A percentile compares a stretch with the other conserved stretches of the same genome.
Conservation (phyloP, 2,113 vertebrate species). For the Tragelaphus buxtoni region DNA sequence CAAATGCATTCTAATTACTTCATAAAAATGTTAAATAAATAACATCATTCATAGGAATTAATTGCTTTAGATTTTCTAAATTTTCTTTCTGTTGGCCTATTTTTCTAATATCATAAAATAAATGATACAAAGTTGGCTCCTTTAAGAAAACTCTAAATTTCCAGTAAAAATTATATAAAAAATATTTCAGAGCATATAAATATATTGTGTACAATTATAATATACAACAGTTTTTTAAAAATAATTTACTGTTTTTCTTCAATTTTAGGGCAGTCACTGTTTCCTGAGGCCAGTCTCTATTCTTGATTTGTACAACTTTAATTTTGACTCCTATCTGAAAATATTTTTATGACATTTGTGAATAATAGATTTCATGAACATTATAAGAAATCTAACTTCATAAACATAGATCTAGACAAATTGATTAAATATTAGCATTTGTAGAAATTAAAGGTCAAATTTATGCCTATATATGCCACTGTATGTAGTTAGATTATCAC, state of each 20-base stretch:
- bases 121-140: too few relatives aligned
- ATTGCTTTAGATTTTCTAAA: too few relatives aligned
- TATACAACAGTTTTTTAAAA: not conserved
- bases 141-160: too few relatives aligned
- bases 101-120: too few relatives aligned
- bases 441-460: not conserved
- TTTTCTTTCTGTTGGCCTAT: too few relatives aligned
- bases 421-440: not conserved
- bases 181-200: not conserved
- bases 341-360: not conserved
- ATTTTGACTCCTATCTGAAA: not conserved
- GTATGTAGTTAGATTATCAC: not conserved
- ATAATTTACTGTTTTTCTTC: not conserved
- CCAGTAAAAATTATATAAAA: too few relatives aligned
- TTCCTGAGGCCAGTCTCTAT: not conserved
- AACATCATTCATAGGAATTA: not conserved
- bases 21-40: not conserved
- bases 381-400: not conserved
- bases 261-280: not conserved
- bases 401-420: not conserved
- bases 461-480: not conserved
- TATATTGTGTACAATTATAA: not conserved
- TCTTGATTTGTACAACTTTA: not conserved
- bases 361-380: not conserved
- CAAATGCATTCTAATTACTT: not conserved